Base-by-base conservation (phyloP, 2,888 invertebrate species). In the Acronicta aceris region DNA sequence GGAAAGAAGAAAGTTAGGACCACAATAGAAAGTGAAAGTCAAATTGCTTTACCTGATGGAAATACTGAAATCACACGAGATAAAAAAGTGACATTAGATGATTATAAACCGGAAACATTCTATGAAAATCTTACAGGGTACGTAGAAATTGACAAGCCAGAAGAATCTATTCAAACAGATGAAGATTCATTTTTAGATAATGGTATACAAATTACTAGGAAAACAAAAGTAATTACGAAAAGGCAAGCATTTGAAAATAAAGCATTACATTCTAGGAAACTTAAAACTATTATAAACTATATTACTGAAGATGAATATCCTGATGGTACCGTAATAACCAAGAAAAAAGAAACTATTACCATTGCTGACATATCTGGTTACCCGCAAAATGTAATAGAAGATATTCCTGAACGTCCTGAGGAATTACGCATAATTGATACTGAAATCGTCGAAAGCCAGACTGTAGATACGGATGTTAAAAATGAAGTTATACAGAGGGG, bases 311-410 rank as follows among this genome's bases (percentile, higher is more conserved):
- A 95, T 72, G 89, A 91, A 82, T 78, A 88, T 67, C 92, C 92
- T 6, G 91, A 94, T 80, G 92, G 93, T 4, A 88, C 91, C n/a
- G 80, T 93, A 1, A 79, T 90, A 47, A 91, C 89, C 0, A 92
- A 92, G 65, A 92, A 87, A 56, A 93, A 88, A 74, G 92, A 93
- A 82, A 95, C 93, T 70, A 84, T 91, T 30, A 92, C 92, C 9
- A 87, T 94, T 42, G 86, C 89, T 52, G 94, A 95, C 65, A 79
- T 89, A 49, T 80, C 84, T n/a, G 65, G 85, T 17, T 85, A 85
- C 62, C 78, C 79, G 1, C 78, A 87, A 46, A 59, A 30, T 15
- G 65, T 81, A 49, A 54, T 73, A 45, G 68, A 79, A 49, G 72
- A 82, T 50, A 80, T 83, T 55, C 62, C 61, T 6, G 85, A 87